Evolutionary conservation across 2,888 invertebrate species (phyloP), one percentile per base, ranked within the genome.

Genomic region (Cordylochernes scorpioides): DNA sequence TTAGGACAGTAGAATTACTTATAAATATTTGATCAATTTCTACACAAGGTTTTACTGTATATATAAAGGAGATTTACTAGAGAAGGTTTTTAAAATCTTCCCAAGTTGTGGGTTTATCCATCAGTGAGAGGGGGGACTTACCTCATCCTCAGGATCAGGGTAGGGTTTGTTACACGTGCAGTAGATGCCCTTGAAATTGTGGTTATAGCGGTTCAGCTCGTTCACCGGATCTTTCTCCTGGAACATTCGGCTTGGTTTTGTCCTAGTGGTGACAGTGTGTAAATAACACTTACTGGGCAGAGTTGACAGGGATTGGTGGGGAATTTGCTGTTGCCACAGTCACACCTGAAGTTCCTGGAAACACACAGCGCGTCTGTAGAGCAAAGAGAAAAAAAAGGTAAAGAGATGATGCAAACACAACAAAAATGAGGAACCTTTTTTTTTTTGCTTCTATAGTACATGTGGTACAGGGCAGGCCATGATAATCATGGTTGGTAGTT

Each of bases 161-260:
- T 91, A 97, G 0, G 88, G 88, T 30, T 82, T 64, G 22, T 68
- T 59, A 51, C 97, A 99, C 8, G 58, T 66, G 49, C 97, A 97
- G 53, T 94, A 97, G 2, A 72, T 49, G 0, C 91, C 94, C 45
- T 64, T 63, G 48, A 86, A 99, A 53, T 97, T 97, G 44, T 91
- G 88, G 49, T 86, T 86, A 50, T 91, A 84, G 5, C 52, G 49
- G 52, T 78, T 88, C 25, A 61, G 59, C 21, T 57, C 54, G 52
- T 88, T 94, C 0, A 55, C 36, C 3, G 63, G 58, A 32, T 57
- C 56, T 53, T 62, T 77, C 57, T 45, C 58, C 61, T 46, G 35
- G 10, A 35, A 31, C 15, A 32, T 25, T 5, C 2, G n/a, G n/a
- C 10, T 16, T 17, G 10, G n/a, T 15, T 17, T 28, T 12, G 15